Conservation (phyloP, 2,888 invertebrate genomes). For the Alviniconcha strummeri region DNA sequence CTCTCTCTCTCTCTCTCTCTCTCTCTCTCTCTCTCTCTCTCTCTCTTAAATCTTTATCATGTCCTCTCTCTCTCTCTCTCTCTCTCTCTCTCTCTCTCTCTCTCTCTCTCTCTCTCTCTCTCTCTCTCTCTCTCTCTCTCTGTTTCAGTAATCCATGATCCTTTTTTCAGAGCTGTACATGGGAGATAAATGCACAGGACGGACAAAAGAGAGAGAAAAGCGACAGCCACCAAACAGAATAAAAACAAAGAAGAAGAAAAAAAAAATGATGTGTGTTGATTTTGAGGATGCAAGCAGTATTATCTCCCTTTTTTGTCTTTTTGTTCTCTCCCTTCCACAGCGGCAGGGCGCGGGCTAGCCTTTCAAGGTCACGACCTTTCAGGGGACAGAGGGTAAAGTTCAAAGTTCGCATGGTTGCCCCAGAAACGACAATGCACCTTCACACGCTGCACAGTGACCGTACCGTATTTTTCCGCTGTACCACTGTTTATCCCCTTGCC, state of each 20-base stretch:
- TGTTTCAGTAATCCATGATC: too few relatives aligned
- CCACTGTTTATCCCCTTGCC: neutral
- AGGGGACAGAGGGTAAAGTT: constrained; percentile 26
- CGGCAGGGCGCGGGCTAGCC: constrained; percentile 11
- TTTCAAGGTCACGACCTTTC: constrained; percentile 12
- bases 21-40: neutral
- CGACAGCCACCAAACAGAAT: too few relatives aligned
- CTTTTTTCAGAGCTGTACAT: too few relatives aligned
- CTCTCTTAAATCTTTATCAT: neutral
- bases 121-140: too few relatives aligned
- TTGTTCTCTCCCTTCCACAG: neutral
- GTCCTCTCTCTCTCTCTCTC: neutral
- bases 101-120: too few relatives aligned
- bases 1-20: neutral
- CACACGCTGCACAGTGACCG: constrained; percentile 7
- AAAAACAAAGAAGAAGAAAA: too few relatives aligned
- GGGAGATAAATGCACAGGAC: too few relatives aligned
- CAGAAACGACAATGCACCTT: constrained; percentile 10
- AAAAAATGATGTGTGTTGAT: too few relatives aligned
- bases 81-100: too few relatives aligned
- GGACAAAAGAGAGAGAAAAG: too few relatives aligned
- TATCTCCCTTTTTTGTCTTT: neutral
- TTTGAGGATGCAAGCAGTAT: neutral
- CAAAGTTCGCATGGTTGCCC: constrained; percentile 20
- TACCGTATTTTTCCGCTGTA: neutral